Percentiles rank a stretch among this genome's conserved stretches.
phyloP scores from a whole-genome alignment of 1,140 invertebrate species.

The Nephila pilipes region DNA sequence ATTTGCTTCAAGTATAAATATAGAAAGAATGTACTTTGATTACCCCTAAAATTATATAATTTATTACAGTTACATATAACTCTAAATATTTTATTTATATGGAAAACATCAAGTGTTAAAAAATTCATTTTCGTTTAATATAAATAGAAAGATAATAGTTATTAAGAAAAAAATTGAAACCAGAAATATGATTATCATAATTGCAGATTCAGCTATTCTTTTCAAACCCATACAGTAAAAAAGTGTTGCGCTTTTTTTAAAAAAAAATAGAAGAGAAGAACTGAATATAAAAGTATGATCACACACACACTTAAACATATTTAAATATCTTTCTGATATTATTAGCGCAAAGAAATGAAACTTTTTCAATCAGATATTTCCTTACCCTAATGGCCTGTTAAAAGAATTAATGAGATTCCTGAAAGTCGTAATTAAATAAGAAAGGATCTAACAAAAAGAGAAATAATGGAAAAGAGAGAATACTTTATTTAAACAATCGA shows the following conservation, averaged over 20 bases:
- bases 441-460: not conserved
- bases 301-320: not conserved
- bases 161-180: not conserved
- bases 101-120: too few species aligned
- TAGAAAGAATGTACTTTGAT: too few species aligned
- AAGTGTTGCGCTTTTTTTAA: not conserved
- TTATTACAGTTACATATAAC: too few species aligned
- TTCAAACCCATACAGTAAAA: not conserved
- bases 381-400: slow-evolving; percentile 8
- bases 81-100: too few species aligned
- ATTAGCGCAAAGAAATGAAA: not conserved
- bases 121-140: too few species aligned
- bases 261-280: not conserved
- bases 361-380: not conserved
- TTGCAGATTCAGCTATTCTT: not conserved
- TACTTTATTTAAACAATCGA: slow-evolving; percentile 9
- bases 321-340: slow-evolving; percentile 23
- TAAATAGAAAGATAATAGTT: not conserved
- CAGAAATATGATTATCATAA: not conserved
- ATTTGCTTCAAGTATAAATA: too few species aligned
- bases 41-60: too few species aligned
- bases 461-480: not conserved
- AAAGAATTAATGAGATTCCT: slow-evolving; percentile 36
- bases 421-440: slow-evolving; percentile 16
- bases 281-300: not conserved